These are phyloP conservation scores for Parnassius apollo DNA, from an alignment of 2,888 invertebrate species.

Conservation along the genomic window DNA sequence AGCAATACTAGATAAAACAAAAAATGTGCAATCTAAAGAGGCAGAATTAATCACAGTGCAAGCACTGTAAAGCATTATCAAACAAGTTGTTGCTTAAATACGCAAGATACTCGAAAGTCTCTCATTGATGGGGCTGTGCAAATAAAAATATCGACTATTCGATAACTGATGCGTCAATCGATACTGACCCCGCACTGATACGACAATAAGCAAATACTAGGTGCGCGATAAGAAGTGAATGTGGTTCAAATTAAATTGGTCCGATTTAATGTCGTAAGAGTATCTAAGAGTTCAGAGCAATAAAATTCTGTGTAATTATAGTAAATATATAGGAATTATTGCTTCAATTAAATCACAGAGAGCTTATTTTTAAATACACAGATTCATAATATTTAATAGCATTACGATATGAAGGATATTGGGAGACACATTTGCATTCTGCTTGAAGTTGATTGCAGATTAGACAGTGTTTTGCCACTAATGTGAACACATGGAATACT, in stretches of 20 bases:
- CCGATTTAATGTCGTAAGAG: conserved; percentile 11
- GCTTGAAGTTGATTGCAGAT: too few species aligned
- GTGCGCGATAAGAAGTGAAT: conserved; percentile 54
- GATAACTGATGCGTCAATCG: conserved; percentile 68
- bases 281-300: neutral
- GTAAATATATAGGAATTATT: too few species aligned
- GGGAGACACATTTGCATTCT: too few species aligned
- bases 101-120: conserved; percentile 69
- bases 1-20: conserved; percentile 53
- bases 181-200: conserved; percentile 63
- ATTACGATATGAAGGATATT: too few species aligned
- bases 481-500: too few species aligned
- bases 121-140: conserved; percentile 69
- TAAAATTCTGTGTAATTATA: neutral
- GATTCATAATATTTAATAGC: too few species aligned
- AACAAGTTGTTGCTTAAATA: conserved; percentile 78
- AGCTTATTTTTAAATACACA: too few species aligned
- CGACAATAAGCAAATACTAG: conserved; percentile 57
- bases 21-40: conserved; percentile 60
- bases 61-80: conserved; percentile 69
- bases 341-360: too few species aligned
- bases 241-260: conserved; percentile 39
- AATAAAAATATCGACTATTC: conserved; percentile 75
- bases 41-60: conserved; percentile 64
- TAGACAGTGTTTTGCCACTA: too few species aligned